These are phyloP conservation scores for Caenorhabditis tropicalis DNA, from an alignment of 1,140 invertebrate species.

Conservation along the genomic window DNA sequence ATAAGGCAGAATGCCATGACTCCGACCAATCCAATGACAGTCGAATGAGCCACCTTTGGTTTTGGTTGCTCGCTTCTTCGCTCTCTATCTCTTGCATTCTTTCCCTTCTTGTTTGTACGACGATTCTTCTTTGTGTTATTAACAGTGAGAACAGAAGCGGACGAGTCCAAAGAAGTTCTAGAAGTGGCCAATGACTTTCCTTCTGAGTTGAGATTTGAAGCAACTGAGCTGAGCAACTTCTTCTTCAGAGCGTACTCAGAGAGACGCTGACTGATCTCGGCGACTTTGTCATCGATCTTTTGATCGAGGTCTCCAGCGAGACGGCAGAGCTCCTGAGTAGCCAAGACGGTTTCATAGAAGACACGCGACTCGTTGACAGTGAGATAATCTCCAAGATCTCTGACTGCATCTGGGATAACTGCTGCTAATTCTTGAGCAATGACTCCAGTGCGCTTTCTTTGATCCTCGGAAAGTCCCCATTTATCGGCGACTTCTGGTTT, in stretches of 20 bases:
- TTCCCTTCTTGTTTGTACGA: background rate
- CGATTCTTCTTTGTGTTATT: background rate
- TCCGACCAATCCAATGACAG: conserved; percentile 54
- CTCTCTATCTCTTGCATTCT: background rate
- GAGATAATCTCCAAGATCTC: conserved; percentile 75
- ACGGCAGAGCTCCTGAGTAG: conserved; percentile 68
- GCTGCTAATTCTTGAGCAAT: conserved; percentile 41
- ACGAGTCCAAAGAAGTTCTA: conserved; percentile 52
- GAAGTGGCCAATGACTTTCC: conserved; percentile 15
- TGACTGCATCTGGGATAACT: conserved; percentile 91
- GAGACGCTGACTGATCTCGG: conserved; percentile 63
- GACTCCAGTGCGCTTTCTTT: conserved; percentile 41
- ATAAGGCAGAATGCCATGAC: conserved; percentile 61
- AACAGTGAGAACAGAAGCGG: conserved; percentile 45
- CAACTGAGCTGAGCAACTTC: conserved; percentile 63
- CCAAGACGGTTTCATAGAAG: conserved; percentile 71
- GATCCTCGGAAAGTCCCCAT: conserved; percentile 79
- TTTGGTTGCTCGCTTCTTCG: background rate
- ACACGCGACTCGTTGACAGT: conserved; percentile 69
- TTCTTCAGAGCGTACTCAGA: conserved; percentile 59
- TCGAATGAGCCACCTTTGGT: conserved; percentile 54
- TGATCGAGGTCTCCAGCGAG: conserved; percentile 67
- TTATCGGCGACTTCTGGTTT: conserved; percentile 86
- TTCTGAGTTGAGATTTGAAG: conserved; percentile 58
- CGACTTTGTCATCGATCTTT: conserved; percentile 70